A percentile compares a stretch with the other conserved stretches of the same genome.
Evolutionary conservation across 2,113 vertebrate genomes (phyloP).

Genomic region (Tympanuchus pallidicinctus): DNA sequence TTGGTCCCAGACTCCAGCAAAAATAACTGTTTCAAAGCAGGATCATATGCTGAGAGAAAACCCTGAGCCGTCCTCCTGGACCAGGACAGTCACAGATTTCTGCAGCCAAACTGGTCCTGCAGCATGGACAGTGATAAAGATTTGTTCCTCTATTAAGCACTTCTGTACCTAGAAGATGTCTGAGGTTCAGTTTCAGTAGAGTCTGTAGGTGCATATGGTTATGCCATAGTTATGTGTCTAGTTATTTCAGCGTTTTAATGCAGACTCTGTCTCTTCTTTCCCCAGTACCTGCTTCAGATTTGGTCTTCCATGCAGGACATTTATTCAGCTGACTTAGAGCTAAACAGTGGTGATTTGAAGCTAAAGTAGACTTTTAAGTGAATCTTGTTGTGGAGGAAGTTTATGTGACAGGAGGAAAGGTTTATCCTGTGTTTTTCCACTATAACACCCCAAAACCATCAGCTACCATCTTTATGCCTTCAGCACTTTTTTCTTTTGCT

Average conservation of each 20-base stretch:
- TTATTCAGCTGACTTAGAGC: not conserved
- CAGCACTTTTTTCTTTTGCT: not conserved
- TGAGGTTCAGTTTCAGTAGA: not conserved
- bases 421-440: not conserved
- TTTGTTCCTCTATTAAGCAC: not conserved
- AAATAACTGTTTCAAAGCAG: not conserved
- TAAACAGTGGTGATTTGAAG: not conserved
- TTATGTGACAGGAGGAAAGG: not conserved
- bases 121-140: not conserved
- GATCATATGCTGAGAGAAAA: not conserved
- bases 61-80: not conserved
- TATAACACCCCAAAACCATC: not conserved
- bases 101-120: not conserved
- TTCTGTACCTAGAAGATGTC: not conserved
- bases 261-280: not conserved
- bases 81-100: not conserved
- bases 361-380: not conserved
- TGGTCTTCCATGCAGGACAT: not conserved
- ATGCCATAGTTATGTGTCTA: not conserved
- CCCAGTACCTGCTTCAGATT: not conserved
- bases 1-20: not conserved
- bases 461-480: not conserved
- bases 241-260: not conserved
- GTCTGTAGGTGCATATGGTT: not conserved
- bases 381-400: not conserved